phyloP scores from a whole-genome alignment of 2,888 invertebrate genomes.

The Pantelozetes paolii region DNA sequence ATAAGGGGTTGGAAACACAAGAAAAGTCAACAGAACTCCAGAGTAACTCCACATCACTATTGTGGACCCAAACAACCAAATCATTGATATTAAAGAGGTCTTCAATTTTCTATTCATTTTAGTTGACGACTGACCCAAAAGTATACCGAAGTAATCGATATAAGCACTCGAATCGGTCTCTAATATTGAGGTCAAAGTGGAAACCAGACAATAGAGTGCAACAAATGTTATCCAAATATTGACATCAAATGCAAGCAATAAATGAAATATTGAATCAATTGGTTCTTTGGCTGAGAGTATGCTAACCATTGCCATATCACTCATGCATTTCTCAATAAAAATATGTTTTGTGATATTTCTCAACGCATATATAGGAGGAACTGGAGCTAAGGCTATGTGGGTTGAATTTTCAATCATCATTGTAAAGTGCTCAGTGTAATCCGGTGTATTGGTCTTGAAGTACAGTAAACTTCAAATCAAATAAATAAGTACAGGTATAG shows the following conservation, averaged over 20 bases:
- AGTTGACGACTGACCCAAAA: background rate
- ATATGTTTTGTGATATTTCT: background rate
- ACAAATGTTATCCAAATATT: background rate
- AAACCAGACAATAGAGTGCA: background rate
- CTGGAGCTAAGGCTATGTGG: background rate
- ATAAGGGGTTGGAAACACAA: constrained; percentile 10
- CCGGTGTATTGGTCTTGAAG: too few relatives aligned
- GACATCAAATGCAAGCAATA: background rate
- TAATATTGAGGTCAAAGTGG: background rate
- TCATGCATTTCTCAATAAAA: background rate
- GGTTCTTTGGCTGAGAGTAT: background rate
- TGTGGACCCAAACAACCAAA: background rate
- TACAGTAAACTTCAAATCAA: background rate
- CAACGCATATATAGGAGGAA: background rate
- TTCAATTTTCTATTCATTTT: background rate
- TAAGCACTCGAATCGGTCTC: background rate
- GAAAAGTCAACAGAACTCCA: constrained; percentile 14
- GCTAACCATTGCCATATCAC: background rate
- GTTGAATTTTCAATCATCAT: too few relatives aligned
- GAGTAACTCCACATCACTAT: constrained; percentile 7
- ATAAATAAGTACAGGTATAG: background rate
- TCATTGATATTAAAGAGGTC: background rate
- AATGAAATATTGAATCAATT: constrained; percentile 8
- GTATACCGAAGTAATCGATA: background rate
- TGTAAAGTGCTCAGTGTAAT: too few relatives aligned